A percentile compares a stretch with the other conserved stretches of the same genome.
phyloP scores from a whole-genome alignment of 1,140 invertebrate genomes.

The Bathynomus jamesi region DNA sequence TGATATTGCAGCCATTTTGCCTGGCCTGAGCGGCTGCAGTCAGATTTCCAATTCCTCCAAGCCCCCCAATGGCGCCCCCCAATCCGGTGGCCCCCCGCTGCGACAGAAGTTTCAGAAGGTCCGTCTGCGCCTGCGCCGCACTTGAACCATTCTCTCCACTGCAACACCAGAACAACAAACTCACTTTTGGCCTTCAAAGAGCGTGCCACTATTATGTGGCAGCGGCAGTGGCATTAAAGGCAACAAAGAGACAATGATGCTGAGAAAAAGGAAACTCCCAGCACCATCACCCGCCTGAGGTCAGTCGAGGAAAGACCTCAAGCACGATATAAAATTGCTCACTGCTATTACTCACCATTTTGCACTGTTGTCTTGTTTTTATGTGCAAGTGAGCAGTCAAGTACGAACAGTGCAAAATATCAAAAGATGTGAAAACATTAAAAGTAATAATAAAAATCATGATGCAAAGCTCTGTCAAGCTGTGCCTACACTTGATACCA shows the following conservation, averaged over 20 bases:
- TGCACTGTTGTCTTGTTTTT: background rate
- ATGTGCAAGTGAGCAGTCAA: slow-evolving; percentile 15
- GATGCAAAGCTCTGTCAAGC: slow-evolving; percentile 37
- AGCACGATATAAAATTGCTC: background rate
- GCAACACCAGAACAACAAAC: slow-evolving; percentile 21
- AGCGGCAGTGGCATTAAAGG: background rate
- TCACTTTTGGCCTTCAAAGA: no score
- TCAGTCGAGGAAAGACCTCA: background rate
- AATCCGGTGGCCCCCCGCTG: slow-evolving; percentile 24
- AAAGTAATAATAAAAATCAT: no score
- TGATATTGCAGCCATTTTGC: slow-evolving; percentile 34
- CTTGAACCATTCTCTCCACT: slow-evolving; percentile 38
- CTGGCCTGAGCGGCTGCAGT: slow-evolving; percentile 32
- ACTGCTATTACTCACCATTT: background rate
- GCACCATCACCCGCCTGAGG: background rate
- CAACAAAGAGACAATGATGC: background rate
- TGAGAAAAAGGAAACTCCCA: background rate
- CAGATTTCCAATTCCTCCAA: slow-evolving; percentile 30
- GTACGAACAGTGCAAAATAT: slow-evolving; percentile 34
- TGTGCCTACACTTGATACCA: slow-evolving; percentile 30
- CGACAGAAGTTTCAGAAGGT: slow-evolving; percentile 36
- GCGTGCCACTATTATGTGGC: background rate
- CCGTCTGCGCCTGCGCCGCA: slow-evolving; percentile 34
- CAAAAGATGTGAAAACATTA: slow-evolving; percentile 32
- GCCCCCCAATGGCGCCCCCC: slow-evolving; percentile 28